Base-by-base conservation (phyloP, 2,797 vertebrate genomes). In the Labroides dimidiatus region DNA sequence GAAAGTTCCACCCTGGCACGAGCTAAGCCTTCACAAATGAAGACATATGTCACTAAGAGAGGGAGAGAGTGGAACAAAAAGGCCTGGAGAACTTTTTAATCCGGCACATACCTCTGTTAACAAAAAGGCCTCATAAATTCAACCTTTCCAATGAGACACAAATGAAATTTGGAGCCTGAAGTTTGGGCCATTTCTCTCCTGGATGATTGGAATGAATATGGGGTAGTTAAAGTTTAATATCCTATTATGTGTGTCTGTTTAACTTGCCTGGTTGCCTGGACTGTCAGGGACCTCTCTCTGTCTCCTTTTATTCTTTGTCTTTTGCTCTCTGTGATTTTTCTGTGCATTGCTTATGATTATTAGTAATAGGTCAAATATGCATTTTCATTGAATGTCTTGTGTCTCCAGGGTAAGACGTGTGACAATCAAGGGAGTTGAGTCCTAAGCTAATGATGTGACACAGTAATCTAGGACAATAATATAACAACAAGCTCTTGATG, bases 151-250 rank as follows among this genome's bases (percentile, higher is more conserved):
- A 89, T 81, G 77, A 82, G 88, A 89, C 90, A 91, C 90, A 92
- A 91, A 91, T 92, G 82, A 90, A 93, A 92, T 89, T 92, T 85
- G 85, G 82, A 87, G 87, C 65, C 82, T 88, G 88, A 89, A 90
- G 82, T 92, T 91, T 93, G 85, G 78, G 81, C 80, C 83, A 84
- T 91, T 91, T 90, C 86, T 90, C 85, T 90, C 78, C 86, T 71
- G 83, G 86, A 92, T 91, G 91, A 93, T 91, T 92, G 89, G 87
- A 92, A 93, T 91, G 91, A 93, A 93, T 93, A 90, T 74, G 80
- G 78, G 91, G 86, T 93, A 85, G 89, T 93, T 94, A 93, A 93
- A 93, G 90, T 94, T 93, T 94, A 94, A 93, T 93, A 90, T 92
- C 91, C 87, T 90, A 91, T 93, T 93, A 93, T 91, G 89, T 85